phyloP scores from a whole-genome alignment of 2,113 vertebrate genomes.

The Neodon shergylaensis region DNA sequence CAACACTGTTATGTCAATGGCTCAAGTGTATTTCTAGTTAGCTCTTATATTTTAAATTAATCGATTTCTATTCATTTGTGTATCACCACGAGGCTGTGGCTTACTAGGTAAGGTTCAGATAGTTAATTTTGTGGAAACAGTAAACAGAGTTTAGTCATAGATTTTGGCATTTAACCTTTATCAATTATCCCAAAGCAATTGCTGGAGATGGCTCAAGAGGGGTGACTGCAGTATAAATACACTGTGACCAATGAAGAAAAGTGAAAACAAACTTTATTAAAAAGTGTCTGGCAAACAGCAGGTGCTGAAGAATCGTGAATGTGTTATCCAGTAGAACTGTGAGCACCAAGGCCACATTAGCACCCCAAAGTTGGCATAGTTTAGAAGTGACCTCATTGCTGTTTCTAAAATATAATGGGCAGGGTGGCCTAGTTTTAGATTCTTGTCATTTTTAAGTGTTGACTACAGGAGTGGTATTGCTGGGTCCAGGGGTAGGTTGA shows the following conservation, averaged over 20 bases:
- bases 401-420: slow-evolving; percentile 41
- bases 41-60: no score
- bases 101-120: no score
- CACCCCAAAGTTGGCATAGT: neutral
- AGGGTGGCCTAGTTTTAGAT: slow-evolving; percentile 27
- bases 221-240: neutral
- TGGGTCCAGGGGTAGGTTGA: no score
- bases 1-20: no score
- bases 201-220: neutral
- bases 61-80: no score
- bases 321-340: fast-evolving
- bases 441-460: slow-evolving; percentile 5
- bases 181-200: neutral
- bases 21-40: no score
- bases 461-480: no score
- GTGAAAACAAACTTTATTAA: neutral
- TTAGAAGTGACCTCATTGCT: slow-evolving; percentile 38
- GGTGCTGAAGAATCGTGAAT: neutral
- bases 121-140: slow-evolving; percentile 1
- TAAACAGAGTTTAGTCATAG: neutral
- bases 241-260: neutral
- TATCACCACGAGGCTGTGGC: no score
- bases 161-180: slow-evolving; percentile 12
- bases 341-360: neutral
- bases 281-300: neutral